Evolutionary conservation across 2,113 vertebrate species (phyloP).

Genomic region (Neogobius melanostomus): DNA sequence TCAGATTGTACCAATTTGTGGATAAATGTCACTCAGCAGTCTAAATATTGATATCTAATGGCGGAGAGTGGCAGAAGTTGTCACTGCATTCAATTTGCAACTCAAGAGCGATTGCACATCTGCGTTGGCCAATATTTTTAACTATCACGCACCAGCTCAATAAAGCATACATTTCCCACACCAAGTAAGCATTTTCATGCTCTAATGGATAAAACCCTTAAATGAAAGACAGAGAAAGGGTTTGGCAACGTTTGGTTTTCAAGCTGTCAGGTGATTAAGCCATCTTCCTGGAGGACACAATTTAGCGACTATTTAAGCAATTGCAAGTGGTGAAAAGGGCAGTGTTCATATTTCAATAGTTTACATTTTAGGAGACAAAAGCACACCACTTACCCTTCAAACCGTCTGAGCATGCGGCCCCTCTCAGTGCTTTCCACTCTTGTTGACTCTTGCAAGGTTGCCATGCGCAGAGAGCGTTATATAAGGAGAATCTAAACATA

Average conservation of each 20-base stretch:
- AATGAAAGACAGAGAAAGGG: slow-evolving; percentile 31
- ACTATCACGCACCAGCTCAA: slow-evolving; percentile 14
- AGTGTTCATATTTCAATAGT: slow-evolving; percentile 28
- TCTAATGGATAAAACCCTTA: slow-evolving; percentile 12
- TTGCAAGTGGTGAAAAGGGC: slow-evolving; percentile 30
- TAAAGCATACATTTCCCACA: neutral
- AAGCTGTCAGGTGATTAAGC: slow-evolving; percentile 45
- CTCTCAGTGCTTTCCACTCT: slow-evolving; percentile 5
- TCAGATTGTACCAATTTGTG: slow-evolving; percentile 6
- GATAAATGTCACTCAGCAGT: slow-evolving; percentile 26
- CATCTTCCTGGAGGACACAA: slow-evolving; percentile 24
- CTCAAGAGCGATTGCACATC: slow-evolving; percentile 23
- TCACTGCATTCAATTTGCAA: slow-evolving; percentile 24
- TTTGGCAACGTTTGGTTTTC: slow-evolving; percentile 40
- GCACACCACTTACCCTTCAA: neutral
- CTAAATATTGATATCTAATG: slow-evolving; percentile 45
- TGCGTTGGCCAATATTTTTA: slow-evolving; percentile 33
- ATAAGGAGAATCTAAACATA: too few species aligned
- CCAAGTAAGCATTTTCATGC: neutral
- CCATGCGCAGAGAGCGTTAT: too few species aligned
- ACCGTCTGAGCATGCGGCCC: neutral
- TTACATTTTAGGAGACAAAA: slow-evolving; percentile 21
- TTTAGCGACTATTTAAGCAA: slow-evolving; percentile 25
- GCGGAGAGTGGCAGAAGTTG: slow-evolving; percentile 29
- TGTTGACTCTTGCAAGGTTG: too few species aligned